Percentiles rank a stretch among this genome's conserved stretches.
phyloP scores from a whole-genome alignment of 1,140 invertebrate species.

The Ceratosolen fusciceps region DNA sequence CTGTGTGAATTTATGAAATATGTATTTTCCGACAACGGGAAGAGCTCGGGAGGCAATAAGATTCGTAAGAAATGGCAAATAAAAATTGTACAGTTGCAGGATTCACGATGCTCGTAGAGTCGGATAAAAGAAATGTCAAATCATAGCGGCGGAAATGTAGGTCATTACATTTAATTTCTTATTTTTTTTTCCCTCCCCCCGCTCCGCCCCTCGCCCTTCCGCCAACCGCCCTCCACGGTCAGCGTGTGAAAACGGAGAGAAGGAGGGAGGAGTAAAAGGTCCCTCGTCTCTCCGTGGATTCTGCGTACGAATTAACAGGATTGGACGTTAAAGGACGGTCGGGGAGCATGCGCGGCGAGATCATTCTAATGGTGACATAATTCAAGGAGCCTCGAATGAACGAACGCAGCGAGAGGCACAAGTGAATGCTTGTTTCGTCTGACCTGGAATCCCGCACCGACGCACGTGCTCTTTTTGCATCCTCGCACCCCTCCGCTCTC shows the following conservation, averaged over 20 bases:
- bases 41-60: too few relatives aligned
- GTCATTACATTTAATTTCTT: not conserved
- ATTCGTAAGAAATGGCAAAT: too few relatives aligned
- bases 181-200: not conserved
- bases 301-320: conserved; percentile 14
- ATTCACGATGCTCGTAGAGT: too few relatives aligned
- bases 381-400: conserved; percentile 17
- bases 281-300: not conserved
- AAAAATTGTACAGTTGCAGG: too few relatives aligned
- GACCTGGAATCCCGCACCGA: conserved; percentile 6
- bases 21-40: too few relatives aligned
- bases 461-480: not conserved
- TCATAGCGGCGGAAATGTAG: not conserved
- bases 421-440: conserved; percentile 20
- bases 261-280: not conserved
- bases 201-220: too few relatives aligned
- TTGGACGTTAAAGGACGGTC: not conserved
- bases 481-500: not conserved
- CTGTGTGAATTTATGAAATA: too few relatives aligned
- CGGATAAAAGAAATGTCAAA: conserved; percentile 1
- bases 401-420: not conserved
- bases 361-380: conserved; percentile 30
- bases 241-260: too few relatives aligned
- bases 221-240: too few relatives aligned
- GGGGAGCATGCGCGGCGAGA: not conserved